These are phyloP conservation scores for Nephotettix cincticeps DNA, from an alignment of 1,140 invertebrate genomes.

Conservation along the genomic window DNA sequence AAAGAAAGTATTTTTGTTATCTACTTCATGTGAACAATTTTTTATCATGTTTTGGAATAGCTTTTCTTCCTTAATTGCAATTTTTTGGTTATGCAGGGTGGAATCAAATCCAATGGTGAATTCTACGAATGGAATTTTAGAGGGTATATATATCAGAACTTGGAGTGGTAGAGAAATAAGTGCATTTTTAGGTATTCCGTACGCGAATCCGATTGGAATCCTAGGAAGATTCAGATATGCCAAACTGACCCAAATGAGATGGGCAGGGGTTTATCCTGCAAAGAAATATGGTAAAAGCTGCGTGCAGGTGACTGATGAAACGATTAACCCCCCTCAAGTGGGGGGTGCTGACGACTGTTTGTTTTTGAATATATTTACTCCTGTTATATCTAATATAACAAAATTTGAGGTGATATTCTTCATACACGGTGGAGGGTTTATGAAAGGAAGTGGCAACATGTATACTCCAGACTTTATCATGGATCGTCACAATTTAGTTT, in stretches of 20 bases:
- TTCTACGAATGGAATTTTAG: not conserved
- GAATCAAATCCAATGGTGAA: not conserved
- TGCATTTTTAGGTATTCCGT: constrained; percentile 14
- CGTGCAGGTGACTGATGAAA: not conserved
- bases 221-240: not conserved
- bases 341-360: constrained; percentile 26
- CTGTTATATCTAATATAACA: not conserved
- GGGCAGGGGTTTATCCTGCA: not conserved
- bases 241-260: not conserved
- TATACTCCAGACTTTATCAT: constrained; percentile 53
- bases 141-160: not conserved
- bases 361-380: constrained; percentile 27
- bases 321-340: not conserved
- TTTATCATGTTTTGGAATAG: too few relatives aligned
- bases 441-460: constrained; percentile 44
- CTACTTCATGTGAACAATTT: too few relatives aligned
- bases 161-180: not conserved
- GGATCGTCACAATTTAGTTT: constrained; percentile 54
- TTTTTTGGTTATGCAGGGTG: too few relatives aligned
- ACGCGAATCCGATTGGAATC: not conserved
- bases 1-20: too few relatives aligned
- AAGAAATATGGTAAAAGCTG: not conserved
- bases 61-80: too few relatives aligned
- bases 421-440: constrained; percentile 30
- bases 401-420: constrained; percentile 31